A percentile compares a stretch with the other conserved stretches of the same genome.
Evolutionary conservation across 2,113 vertebrate species (phyloP).

Genomic region (Rhineura floridana): DNA sequence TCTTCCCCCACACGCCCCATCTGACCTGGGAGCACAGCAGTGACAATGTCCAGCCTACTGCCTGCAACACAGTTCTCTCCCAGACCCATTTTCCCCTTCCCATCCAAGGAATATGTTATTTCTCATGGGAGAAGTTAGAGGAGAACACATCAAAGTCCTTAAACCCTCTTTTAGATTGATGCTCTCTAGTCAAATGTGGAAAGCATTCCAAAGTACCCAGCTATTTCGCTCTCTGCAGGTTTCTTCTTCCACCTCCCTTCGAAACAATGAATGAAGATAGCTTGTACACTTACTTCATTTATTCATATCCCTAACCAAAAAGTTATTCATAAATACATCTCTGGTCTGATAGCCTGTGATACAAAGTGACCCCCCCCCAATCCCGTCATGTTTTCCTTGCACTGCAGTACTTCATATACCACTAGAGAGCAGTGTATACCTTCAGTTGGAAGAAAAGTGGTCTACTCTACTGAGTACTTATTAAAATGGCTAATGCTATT

Average conservation of each 20-base stretch:
- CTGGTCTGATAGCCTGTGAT: neutral
- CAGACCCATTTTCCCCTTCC: neutral
- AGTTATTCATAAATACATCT: neutral
- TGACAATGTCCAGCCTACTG: neutral
- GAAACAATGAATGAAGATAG: neutral
- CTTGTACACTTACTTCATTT: neutral
- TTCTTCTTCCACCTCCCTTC: neutral
- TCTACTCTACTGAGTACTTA: neutral
- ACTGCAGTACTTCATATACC: slow-evolving; percentile 38
- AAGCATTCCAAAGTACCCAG: neutral
- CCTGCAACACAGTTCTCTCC: neutral
- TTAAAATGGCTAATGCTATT: slow-evolving; percentile 39
- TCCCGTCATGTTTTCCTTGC: neutral
- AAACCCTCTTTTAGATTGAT: neutral
- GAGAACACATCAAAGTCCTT: neutral
- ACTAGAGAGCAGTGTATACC: slow-evolving; percentile 64
- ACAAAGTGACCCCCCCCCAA: neutral
- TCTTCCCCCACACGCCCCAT: too few relatives aligned
- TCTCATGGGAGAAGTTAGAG: neutral
- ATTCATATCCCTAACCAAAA: neutral
- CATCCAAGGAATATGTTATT: neutral
- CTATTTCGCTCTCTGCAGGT: neutral
- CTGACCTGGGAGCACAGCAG: neutral
- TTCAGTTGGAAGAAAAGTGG: neutral
- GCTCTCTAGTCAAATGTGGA: neutral